Evolutionary conservation across 2,797 vertebrate genomes (phyloP), one percentile per base, ranked within the genome.

Genomic region (Holocentrus rufus): DNA sequence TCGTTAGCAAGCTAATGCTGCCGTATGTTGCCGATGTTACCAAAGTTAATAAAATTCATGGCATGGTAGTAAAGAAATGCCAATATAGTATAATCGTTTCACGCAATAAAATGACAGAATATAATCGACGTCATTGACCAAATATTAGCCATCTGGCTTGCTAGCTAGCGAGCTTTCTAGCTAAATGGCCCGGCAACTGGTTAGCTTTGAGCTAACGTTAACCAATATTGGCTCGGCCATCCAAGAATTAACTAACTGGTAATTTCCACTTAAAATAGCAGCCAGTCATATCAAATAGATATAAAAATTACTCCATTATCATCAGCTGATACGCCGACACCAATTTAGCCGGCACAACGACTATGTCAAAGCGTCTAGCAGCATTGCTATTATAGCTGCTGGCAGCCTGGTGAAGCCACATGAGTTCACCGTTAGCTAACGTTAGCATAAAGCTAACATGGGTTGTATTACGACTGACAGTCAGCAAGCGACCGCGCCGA

Each of bases 1-100:
- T 79, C 20, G 81, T 84, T 81, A 87, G 82, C 87, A 73, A 34
- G 87, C 89, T 88, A 87, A 79, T 69, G 56, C 72, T n/a, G 69
- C 85, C 80, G 77, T 86, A 84, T 83, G 84, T 56, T 52, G 5
- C 55, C 30, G 10, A 47, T 50, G 5, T 31, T 77, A 77, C 71
- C 66, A 47, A n/a, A 70, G 34, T 25, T 25, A 27, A 49, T 20
- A 20, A 20, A 18, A 69, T 75, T 63, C 64, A 42, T 57, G 25
- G 34, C 56, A 53, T 20, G 15, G 10, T 23, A 30, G 7, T 34
- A 34, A 34, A 34, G n/a, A 15, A 44, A 61, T 15, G 47, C 15
- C 55, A 55, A 72, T 75, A 46, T 20, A 14, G 7, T 30, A 5
- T 23, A 69, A 67, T 57, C 2, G 25, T 52, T 34, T 44, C 46